Evolutionary conservation across 2,797 vertebrate species (phyloP), one percentile per base, ranked within the genome.

Genomic region (Notolepis coatsorum): DNA sequence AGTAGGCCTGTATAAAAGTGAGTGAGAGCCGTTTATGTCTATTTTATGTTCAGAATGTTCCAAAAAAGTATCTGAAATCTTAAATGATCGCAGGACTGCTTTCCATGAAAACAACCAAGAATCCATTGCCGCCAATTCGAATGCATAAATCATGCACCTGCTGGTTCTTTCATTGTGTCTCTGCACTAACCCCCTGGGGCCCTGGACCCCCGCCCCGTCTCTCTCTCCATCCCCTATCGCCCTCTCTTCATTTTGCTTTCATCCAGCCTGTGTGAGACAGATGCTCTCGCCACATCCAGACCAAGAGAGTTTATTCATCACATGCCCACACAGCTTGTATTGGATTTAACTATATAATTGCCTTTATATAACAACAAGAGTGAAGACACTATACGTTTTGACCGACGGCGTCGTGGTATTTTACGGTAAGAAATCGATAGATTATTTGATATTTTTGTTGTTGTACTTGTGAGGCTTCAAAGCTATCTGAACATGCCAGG

Each of bases 271-370:
- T 53, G 31, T 30, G 25, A 25, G 42, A 45, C 30, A 12, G 43
- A 33, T 33, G 72, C 57, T 68, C 67, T 68, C 55, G 57, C 74
- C 58, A 56, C 79, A 79, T 79, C 81, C 84, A 68, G 13, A 72
- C 77, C 53, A 23, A 55, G 25, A 75, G 64, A 55, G 65, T 56
- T 10, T 65, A 72, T 49, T 51, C 77, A 1, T 64, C 74, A 30
- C 84, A 65, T 68, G 71, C 73, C 56, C 65, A 48, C 61, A 62
- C 61, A 37, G 46, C 63, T 54, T 58, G 2, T 70, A 0, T 61
- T 53, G 55, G 65, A 65, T 76, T 54, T 58, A 4, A 54, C 61
- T 4, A 57, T 72, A 71, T 53, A 54, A 75, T 61, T 46, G 21
- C 42, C 28, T 10, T 49, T 24, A 31, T 20, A 54, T 57, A 72